Percentiles rank a stretch among this genome's conserved stretches.
phyloP scores from a whole-genome alignment of 2,797 vertebrate genomes.

The Geotrypetes seraphini region DNA sequence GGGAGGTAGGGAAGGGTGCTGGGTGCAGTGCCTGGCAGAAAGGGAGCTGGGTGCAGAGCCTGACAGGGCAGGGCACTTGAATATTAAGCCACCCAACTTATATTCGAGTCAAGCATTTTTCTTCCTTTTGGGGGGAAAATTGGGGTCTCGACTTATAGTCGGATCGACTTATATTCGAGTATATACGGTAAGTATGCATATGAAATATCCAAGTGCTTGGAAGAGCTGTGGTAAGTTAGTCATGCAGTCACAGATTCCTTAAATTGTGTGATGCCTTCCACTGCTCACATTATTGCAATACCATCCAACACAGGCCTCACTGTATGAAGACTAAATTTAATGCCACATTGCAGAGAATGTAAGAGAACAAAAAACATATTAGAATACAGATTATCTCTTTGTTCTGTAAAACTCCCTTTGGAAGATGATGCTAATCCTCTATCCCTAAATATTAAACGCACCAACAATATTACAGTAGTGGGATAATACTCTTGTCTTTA shows the following conservation, averaged over 20 bases:
- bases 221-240: slow-evolving; percentile 5
- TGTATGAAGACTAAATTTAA: slow-evolving; percentile 23
- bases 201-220: slow-evolving; percentile 1
- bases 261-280: neutral
- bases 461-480: slow-evolving; percentile 8
- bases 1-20: no score
- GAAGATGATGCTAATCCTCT: slow-evolving; percentile 24
- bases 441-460: slow-evolving; percentile 22
- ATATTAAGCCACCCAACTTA: no score
- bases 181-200: neutral
- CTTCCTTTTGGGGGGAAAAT: no score
- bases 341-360: slow-evolving; percentile 24
- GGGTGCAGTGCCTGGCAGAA: no score
- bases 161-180: no score
- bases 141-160: no score
- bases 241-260: neutral
- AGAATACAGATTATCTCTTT: slow-evolving; percentile 34
- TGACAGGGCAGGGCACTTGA: no score
- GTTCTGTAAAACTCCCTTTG: slow-evolving; percentile 21
- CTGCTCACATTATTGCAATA: neutral
- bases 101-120: no score
- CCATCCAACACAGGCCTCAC: slow-evolving; percentile 7
- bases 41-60: no score
- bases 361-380: slow-evolving; percentile 35
- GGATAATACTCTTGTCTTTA: slow-evolving; percentile 16